Conservation (phyloP, 2,113 vertebrate species). For the Etia nguti region DNA sequence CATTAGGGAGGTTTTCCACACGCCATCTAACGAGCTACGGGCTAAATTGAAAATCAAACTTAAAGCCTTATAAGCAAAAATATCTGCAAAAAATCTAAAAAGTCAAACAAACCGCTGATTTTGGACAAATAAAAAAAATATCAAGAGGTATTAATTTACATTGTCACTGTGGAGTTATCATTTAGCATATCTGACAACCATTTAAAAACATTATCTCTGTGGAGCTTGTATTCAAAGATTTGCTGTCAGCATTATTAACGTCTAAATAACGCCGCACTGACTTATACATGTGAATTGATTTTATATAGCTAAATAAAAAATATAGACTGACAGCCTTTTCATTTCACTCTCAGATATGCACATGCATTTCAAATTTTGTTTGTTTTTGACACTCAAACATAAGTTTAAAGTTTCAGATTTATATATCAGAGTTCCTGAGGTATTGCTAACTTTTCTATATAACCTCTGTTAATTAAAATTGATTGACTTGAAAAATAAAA, state of each 20-base stretch:
- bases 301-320: background rate
- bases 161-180: background rate
- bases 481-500: background rate
- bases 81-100: background rate
- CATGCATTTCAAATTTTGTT: accelerated
- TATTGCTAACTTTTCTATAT: background rate
- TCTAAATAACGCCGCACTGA: background rate
- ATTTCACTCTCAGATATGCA: background rate
- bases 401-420: background rate
- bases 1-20: background rate
- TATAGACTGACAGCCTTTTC: background rate
- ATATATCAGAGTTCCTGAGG: background rate
- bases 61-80: background rate
- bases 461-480: background rate
- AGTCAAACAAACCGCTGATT: background rate
- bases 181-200: background rate
- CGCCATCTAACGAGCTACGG: background rate
- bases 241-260: background rate
- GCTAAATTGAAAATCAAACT: background rate
- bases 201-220: background rate
- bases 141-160: background rate
- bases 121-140: background rate
- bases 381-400: background rate
- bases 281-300: background rate
- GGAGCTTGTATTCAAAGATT: background rate